Evolutionary conservation across 2,797 vertebrate species (phyloP).

Genomic region (Danio tinwini): DNA sequence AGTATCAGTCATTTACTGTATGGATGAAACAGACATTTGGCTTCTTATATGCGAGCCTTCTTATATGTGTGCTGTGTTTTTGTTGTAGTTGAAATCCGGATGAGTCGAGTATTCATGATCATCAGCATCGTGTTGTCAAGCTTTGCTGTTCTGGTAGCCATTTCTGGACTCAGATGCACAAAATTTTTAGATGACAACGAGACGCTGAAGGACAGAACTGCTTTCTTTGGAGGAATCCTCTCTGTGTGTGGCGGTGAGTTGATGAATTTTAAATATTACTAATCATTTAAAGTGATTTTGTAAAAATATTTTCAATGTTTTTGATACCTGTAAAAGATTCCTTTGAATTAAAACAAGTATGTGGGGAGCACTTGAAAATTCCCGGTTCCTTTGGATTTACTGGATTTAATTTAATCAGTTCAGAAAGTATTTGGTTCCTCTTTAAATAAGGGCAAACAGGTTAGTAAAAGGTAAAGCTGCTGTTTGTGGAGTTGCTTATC

Average conservation of each 20-base stretch:
- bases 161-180: conserved; percentile 91
- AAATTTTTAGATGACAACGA: conserved; percentile 84
- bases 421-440: too few relatives aligned
- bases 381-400: too few relatives aligned
- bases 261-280: too few relatives aligned
- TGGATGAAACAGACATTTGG: not conserved
- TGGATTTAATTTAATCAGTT: too few relatives aligned
- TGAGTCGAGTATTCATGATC: conserved; percentile 85
- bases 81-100: conserved; percentile 81
- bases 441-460: too few relatives aligned
- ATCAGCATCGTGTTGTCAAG: conserved; percentile 82
- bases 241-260: conserved; percentile 84
- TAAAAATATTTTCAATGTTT: not conserved
- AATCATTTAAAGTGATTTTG: not conserved
- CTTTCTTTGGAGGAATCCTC: conserved; percentile 81
- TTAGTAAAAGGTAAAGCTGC: too few relatives aligned
- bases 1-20: conserved; percentile 23
- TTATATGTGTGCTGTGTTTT: conserved; percentile 1
- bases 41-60: not conserved
- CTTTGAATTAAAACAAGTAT: not conserved
- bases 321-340: not conserved
- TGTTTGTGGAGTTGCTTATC: too few relatives aligned
- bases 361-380: too few relatives aligned
- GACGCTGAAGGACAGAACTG: conserved; percentile 80
- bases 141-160: conserved; percentile 78